Base-by-base conservation (phyloP, 2,113 vertebrate species). In the Perognathus longimembris region DNA sequence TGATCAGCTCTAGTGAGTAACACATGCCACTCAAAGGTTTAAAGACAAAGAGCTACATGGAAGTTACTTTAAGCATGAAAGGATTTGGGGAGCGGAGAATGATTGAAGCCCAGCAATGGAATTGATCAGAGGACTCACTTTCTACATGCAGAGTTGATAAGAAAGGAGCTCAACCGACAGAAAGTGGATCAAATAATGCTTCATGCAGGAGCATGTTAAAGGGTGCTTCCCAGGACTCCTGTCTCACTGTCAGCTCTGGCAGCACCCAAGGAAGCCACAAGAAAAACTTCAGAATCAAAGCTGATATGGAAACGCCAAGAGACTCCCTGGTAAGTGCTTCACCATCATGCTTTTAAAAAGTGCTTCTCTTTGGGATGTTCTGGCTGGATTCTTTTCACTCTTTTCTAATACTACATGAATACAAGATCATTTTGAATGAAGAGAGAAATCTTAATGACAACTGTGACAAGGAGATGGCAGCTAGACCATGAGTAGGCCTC, bases 81-180 rank as follows among this genome's bases (percentile, higher is more conserved):
- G 96, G 83, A 93, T 93, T 96, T n/a, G 97, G 94, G 92, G 86
- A 96, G 97, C 97, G 94, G 98, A 77, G 97, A 97, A 61, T 96
- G 97, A 97, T 97, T 97, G 98, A 98, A 96, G 97, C 95, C 96
- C 95, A 97, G 97, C 98, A 97, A 90, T 97, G 96, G 98, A 97
- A 98, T 98, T 98, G 98, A 98, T 98, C 98, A 98, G 96, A 97
- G 96, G 97, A 98, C 98, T 98, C 96, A 93, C 97, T 98, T 98
- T 98, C 94, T 97, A 98, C 97, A 97, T 98, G 97, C 97, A 98
- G 98, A 98, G 98, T 98, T 98, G 98, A 98, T 98, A 98, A 98
- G 98, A 98, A 98, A 97, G 98, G 96, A 96, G 92, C 96, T 97
- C 92, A 91, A 96, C 98, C 96, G 97, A 97, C 97, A 96, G 98